Evolutionary conservation across 2,888 invertebrate species (phyloP), one percentile per base, ranked within the genome.

Genomic region (Cephus rjabovi): DNA sequence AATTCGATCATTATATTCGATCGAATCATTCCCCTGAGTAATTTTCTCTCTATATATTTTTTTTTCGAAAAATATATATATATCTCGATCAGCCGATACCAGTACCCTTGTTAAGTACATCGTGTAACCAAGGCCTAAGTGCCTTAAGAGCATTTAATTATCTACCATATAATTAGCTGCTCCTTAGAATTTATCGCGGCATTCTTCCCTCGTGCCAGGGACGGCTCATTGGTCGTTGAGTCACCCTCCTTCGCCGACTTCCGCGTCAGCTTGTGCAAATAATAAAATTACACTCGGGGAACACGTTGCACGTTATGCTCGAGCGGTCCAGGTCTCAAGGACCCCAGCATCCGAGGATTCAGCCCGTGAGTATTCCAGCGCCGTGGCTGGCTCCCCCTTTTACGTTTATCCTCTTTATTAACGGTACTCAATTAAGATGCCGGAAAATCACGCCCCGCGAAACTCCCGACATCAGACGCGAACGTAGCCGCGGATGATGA

Each of bases 241-340:
- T 6, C 40, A 56, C 40, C 40, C 80, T 81, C 83, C 83, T 81
- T 82, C 74, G 74, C 78, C 77, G 82, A 85, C 84, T 85, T 86
- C 83, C 83, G 85, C 84, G 82, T 84, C 85, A 84, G 85, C 85
- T 84, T 87, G 86, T 78, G 81, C 85, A 84, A 85, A 87, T 87
- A 85, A 86, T 84, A 84, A 85, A 85, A 86, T 85, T 84, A 85
- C 82, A 77, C 80, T 71, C 79, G 80, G 34, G 80, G 75, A 75
- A 78, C 77, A 77, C 80, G 81, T 81, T 83, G 75, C 79, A 79
- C 81, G 77, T 74, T 56, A 56, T 23, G 40, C 40, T 56, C 40
- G 40, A 56, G 40, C 40, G 23, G 40, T 56, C 40, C 40, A 56
- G 40, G 40, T 23, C 2, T 23, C 40, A 56, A 56, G 40, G 40